Evolutionary conservation across 2,888 invertebrate species (phyloP).

Genomic region (Drosophila hamatofila): DNA sequence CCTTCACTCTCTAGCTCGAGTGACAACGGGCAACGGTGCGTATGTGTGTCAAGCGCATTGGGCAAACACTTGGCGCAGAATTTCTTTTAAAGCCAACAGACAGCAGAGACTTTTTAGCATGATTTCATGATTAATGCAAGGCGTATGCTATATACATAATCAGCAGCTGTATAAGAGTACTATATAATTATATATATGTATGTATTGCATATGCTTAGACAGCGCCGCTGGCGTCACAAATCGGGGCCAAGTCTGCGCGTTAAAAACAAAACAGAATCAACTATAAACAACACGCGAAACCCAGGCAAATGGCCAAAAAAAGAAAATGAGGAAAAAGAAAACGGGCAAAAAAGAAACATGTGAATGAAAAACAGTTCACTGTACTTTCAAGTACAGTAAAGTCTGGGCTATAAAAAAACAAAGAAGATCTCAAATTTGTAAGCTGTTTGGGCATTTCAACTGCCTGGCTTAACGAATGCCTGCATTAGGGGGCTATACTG

Average conservation of each 20-base stretch:
- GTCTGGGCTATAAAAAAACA: neutral
- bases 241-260: slow-evolving; percentile 74
- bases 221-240: slow-evolving; percentile 58
- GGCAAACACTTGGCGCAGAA: slow-evolving; percentile 68
- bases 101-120: slow-evolving; percentile 24
- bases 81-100: slow-evolving; percentile 52
- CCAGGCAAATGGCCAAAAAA: slow-evolving; percentile 47
- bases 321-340: slow-evolving; percentile 16
- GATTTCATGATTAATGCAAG: slow-evolving; percentile 73
- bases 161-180: neutral
- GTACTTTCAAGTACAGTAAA: slow-evolving; percentile 36
- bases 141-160: slow-evolving; percentile 40
- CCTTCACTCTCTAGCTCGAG: neutral
- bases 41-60: slow-evolving; percentile 76
- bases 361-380: slow-evolving; percentile 49
- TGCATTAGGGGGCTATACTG: neutral
- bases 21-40: slow-evolving; percentile 41
- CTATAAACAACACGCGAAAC: slow-evolving; percentile 63
- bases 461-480: neutral
- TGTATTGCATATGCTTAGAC: slow-evolving; percentile 49
- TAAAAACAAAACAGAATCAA: slow-evolving; percentile 35
- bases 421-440: neutral
- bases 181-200: neutral
- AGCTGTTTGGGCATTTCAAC: neutral
- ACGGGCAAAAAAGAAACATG: slow-evolving; percentile 19